Percentiles rank a stretch among this genome's conserved stretches.
Evolutionary conservation across 2,888 invertebrate species (phyloP).

Genomic region (Marronus borbonicus): DNA sequence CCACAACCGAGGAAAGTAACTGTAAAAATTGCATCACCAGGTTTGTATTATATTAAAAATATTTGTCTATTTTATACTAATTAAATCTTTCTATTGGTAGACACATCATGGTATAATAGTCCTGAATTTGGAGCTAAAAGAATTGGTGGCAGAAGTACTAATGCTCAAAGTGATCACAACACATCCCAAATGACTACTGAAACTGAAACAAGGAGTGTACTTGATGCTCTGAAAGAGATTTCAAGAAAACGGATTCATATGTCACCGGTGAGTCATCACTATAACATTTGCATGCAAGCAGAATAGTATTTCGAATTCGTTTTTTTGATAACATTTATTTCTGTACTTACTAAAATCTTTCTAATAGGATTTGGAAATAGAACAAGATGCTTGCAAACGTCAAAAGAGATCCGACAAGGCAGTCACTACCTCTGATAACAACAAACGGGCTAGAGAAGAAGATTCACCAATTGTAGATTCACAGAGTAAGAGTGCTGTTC

Average conservation of each 20-base stretch:
- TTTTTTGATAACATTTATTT: background rate
- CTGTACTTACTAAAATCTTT: background rate
- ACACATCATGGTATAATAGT: slow-evolving; percentile 48
- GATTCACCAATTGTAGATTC: slow-evolving; percentile 52
- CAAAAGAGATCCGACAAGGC: slow-evolving; percentile 55
- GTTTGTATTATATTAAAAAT: slow-evolving; percentile 43
- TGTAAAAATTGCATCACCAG: slow-evolving; percentile 64
- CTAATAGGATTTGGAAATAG: slow-evolving; percentile 47
- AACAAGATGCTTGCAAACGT: slow-evolving; percentile 48
- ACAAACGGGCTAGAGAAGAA: slow-evolving; percentile 62
- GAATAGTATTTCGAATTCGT: background rate
- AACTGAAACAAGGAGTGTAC: slow-evolving; percentile 71
- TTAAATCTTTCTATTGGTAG: slow-evolving; percentile 29
- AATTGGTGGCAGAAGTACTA: slow-evolving; percentile 15
- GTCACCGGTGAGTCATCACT: slow-evolving; percentile 35
- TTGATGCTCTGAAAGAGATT: slow-evolving; percentile 74
- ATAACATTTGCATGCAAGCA: no score
- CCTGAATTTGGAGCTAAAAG: slow-evolving; percentile 40
- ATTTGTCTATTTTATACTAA: background rate
- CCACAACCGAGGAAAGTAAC: slow-evolving; percentile 64
- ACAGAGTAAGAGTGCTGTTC: slow-evolving; percentile 46
- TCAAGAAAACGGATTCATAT: slow-evolving; percentile 74
- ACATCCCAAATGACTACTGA: slow-evolving; percentile 67
- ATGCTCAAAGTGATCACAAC: slow-evolving; percentile 36
- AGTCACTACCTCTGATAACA: slow-evolving; percentile 58